Conservation (phyloP, 2,113 vertebrate genomes). For the Opisthocomus hoazin region DNA sequence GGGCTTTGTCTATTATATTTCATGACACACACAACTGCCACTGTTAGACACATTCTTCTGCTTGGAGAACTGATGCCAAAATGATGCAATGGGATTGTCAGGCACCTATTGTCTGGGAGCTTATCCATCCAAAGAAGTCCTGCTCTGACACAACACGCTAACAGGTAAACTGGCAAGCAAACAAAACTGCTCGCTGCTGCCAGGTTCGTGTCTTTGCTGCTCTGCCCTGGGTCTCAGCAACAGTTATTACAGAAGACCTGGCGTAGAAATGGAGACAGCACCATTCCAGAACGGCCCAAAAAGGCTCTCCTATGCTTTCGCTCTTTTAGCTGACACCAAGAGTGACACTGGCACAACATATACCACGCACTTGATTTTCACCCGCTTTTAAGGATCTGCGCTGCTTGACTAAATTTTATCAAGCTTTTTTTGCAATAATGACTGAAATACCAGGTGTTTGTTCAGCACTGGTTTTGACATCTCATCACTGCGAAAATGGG, state of each 20-base stretch:
- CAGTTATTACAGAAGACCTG: neutral
- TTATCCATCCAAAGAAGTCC: neutral
- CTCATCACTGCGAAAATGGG: fast-evolving
- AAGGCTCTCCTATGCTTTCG: fast-evolving
- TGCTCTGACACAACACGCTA: neutral
- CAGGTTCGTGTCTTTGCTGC: neutral
- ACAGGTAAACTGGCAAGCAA: neutral
- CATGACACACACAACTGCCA: neutral
- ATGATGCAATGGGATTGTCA: neutral
- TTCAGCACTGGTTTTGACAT: neutral
- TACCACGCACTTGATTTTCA: neutral
- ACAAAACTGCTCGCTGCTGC: neutral
- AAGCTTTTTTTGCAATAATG: neutral
- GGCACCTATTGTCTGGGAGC: neutral
- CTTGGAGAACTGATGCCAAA: neutral
- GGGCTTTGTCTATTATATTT: neutral
- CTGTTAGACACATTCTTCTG: neutral
- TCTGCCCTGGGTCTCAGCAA: neutral
- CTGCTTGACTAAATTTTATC: neutral
- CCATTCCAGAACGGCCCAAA: fast-evolving
- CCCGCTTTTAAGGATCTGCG: neutral
- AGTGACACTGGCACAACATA: fast-evolving
- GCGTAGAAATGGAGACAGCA: neutral
- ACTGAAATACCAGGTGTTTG: fast-evolving
- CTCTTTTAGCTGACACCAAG: neutral